These are phyloP conservation scores for Tineola bisselliella DNA, from an alignment of 2,888 invertebrate species.

Conservation along the genomic window DNA sequence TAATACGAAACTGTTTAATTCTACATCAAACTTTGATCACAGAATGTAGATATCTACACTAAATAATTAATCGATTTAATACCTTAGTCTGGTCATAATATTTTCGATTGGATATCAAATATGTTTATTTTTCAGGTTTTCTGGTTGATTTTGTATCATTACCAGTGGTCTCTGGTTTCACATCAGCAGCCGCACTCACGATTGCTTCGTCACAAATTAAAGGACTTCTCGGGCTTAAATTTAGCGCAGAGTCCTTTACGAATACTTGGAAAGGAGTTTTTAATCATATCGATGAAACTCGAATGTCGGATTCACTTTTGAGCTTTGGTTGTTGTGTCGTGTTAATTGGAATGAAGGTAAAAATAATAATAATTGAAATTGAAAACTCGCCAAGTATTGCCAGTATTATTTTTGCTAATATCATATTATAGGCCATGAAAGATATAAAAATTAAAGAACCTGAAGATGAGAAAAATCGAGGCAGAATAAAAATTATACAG, in stretches of 20 bases:
- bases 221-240: constrained; percentile 70
- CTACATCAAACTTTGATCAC: no score
- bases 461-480: constrained; percentile 36
- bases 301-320: constrained; percentile 69
- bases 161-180: constrained; percentile 79
- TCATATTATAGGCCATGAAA: constrained; percentile 64
- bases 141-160: constrained; percentile 78
- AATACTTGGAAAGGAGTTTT: constrained; percentile 69
- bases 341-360: constrained; percentile 71
- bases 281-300: constrained; percentile 60
- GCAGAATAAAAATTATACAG: constrained; percentile 37
- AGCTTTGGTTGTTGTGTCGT: constrained; percentile 70
- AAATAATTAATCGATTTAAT: no score
- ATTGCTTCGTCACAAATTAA: constrained; percentile 81
- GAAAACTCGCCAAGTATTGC: no score
- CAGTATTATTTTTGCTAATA: no score
- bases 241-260: constrained; percentile 70
- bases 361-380: background rate
- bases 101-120: no score
- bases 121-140: constrained; percentile 64
- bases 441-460: constrained; percentile 50
- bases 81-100: no score
- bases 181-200: constrained; percentile 79
- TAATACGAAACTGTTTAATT: no score
- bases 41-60: no score